Conservation (phyloP, 92 coral and sea anemone species). For the Isaurus tuberculatus region DNA sequence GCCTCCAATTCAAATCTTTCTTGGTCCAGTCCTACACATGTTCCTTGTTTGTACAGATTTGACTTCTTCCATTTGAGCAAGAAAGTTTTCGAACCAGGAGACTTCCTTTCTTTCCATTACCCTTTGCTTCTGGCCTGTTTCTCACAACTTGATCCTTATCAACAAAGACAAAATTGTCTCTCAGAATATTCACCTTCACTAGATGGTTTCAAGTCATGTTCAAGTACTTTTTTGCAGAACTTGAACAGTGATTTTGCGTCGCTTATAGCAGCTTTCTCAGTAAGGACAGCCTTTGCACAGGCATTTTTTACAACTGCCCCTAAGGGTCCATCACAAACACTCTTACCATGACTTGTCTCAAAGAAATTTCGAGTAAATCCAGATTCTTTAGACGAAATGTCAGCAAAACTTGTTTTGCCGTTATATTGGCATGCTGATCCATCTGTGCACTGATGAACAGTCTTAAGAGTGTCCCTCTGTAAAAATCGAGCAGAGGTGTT, state of each 20-base stretch:
- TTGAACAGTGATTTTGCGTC: conserved; percentile 33
- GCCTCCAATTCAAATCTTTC: conserved; percentile 18
- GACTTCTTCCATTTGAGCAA: conserved; percentile 2
- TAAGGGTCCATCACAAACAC: conserved; percentile 51
- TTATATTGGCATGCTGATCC: conserved; percentile 50
- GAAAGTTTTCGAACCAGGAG: conserved; percentile 25
- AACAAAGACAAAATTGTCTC: conserved; percentile 42
- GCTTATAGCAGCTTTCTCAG: conserved; percentile 46
- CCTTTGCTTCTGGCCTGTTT: conserved; percentile 45
- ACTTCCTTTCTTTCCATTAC: conserved; percentile 28
- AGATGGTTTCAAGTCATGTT: conserved; percentile 34
- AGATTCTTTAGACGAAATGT: conserved; percentile 32
- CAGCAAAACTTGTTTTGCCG: conserved; percentile 53
- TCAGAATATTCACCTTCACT: conserved; percentile 25
- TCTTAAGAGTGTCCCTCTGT: too few species aligned
- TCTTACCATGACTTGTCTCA: conserved; percentile 45
- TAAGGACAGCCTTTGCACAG: conserved; percentile 40
- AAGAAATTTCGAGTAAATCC: conserved; percentile 31
- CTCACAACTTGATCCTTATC: conserved; percentile 30
- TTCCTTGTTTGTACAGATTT: conserved; percentile 27
- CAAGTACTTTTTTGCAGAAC: conserved; percentile 29
- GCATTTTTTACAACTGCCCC: conserved; percentile 38
- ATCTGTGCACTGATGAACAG: conserved; percentile 53
- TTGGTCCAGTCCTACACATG: conserved; percentile 36
- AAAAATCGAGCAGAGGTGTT: too few species aligned